Conservation (phyloP, 1,140 invertebrate genomes). For the Ericerus pela region DNA sequence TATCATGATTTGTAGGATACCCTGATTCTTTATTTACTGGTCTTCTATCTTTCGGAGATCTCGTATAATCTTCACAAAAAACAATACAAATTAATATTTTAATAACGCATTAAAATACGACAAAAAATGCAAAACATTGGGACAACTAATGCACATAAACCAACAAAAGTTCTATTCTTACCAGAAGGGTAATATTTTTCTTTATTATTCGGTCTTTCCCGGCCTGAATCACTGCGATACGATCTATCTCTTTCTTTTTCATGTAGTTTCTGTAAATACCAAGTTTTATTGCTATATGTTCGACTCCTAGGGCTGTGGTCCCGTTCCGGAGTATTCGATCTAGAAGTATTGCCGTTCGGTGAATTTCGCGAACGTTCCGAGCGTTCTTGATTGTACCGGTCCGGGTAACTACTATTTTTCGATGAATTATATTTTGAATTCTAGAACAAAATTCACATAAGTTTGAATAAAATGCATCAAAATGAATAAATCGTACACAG, state of each 20-base stretch:
- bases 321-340: slow-evolving; percentile 53
- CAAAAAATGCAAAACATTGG: not conserved
- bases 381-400: slow-evolving; percentile 36
- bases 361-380: slow-evolving; percentile 43
- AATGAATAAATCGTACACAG: not conserved
- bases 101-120: not conserved
- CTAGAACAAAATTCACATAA: slow-evolving; percentile 38
- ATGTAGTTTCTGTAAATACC: slow-evolving; percentile 23
- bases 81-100: not conserved
- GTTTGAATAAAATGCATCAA: not conserved
- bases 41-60: slow-evolving; percentile 69
- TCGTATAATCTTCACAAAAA: slow-evolving; percentile 46
- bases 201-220: slow-evolving; percentile 4
- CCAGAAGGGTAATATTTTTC: slow-evolving; percentile 5
- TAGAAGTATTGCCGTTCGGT: slow-evolving; percentile 55
- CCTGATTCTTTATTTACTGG: slow-evolving; percentile 59
- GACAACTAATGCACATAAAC: not conserved
- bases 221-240: slow-evolving; percentile 2
- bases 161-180: too few species aligned
- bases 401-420: slow-evolving; percentile 47
- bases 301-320: slow-evolving; percentile 25
- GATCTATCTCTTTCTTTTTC: slow-evolving; percentile 75
- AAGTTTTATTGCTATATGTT: slow-evolving; percentile 27
- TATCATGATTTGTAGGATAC: slow-evolving; percentile 69
- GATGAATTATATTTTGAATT: slow-evolving; percentile 60